Evolutionary conservation across 2,888 invertebrate species (phyloP).

Genomic region (Torymus tubicola): DNA sequence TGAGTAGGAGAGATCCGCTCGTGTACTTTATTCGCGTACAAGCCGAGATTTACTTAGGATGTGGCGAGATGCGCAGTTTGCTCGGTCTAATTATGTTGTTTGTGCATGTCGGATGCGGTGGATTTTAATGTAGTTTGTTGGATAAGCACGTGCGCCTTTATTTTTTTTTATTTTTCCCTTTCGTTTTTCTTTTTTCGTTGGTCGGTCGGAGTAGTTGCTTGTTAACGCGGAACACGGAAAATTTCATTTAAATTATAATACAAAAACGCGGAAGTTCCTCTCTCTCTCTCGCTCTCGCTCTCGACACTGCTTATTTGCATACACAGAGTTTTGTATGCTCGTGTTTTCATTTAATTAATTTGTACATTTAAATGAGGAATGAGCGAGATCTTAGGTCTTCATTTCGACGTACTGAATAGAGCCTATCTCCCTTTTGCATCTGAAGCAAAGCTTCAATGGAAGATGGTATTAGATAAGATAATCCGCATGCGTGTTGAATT

Average conservation of each 20-base stretch:
- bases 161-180: background rate
- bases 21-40: background rate
- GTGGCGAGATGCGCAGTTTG: constrained; percentile 34
- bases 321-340: background rate
- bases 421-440: background rate
- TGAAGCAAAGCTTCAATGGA: background rate
- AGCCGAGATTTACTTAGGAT: constrained; percentile 34
- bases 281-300: too few species aligned
- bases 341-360: background rate
- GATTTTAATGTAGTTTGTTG: background rate
- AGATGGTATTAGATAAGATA: constrained; percentile 6
- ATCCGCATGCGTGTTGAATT: background rate
- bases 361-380: background rate
- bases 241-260: background rate
- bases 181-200: background rate
- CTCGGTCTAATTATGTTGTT: constrained; percentile 35
- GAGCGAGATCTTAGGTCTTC: background rate
- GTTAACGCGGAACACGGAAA: background rate
- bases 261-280: background rate
- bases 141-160: background rate
- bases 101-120: background rate
- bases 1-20: background rate
- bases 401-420: constrained; percentile 1
- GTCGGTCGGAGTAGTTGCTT: background rate
- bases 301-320: too few species aligned